phyloP scores from a whole-genome alignment of 2,888 invertebrate genomes.

The Heliconius ismenius region DNA sequence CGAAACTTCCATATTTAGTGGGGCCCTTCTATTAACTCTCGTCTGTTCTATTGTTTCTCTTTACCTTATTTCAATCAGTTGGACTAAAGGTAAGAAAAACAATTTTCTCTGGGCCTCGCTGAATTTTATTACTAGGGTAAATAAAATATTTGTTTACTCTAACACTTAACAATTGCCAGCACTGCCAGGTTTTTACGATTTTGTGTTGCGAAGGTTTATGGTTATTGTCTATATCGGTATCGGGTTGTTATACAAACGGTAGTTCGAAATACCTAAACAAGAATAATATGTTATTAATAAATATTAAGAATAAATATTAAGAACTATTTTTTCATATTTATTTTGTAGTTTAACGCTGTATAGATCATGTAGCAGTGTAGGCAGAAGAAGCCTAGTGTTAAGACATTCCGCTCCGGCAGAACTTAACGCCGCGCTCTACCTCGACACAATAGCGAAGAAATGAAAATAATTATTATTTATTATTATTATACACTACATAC shows the following conservation, averaged over 20 bases:
- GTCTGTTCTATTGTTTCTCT: conserved; percentile 67
- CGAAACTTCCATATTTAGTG: conserved; percentile 62
- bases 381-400: neutral
- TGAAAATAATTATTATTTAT: too few relatives aligned
- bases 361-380: too few relatives aligned
- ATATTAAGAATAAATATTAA: neutral
- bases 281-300: neutral
- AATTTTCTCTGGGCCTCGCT: conserved; percentile 36
- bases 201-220: neutral
- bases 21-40: conserved; percentile 66
- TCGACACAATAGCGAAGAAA: too few relatives aligned
- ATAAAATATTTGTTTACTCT: conserved; percentile 35
- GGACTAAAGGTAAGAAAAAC: conserved; percentile 46
- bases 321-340: neutral
- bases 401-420: neutral
- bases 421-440: neutral
- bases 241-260: neutral
- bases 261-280: neutral
- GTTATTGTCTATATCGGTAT: conserved; percentile 5
- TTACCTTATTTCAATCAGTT: conserved; percentile 69
- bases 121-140: conserved; percentile 40
- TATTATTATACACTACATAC: too few relatives aligned
- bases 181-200: neutral
- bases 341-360: neutral
- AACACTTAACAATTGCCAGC: conserved; percentile 38